These are phyloP conservation scores for Discoglossus pictus DNA, from an alignment of 2,797 vertebrate genomes.

Conservation along the genomic window DNA sequence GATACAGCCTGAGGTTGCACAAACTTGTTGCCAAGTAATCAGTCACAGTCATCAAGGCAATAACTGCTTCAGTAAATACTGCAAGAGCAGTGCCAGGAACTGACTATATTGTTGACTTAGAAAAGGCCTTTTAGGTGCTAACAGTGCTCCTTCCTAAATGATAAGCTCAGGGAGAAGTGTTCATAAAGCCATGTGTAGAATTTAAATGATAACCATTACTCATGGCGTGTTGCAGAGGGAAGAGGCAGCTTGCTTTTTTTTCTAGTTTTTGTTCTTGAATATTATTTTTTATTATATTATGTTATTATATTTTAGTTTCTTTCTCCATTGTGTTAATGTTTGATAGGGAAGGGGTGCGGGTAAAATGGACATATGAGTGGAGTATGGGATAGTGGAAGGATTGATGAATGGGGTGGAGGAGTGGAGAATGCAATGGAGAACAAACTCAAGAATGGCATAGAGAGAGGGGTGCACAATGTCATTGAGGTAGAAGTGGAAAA, in stretches of 20 bases:
- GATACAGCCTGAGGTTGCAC: slow-evolving; percentile 13
- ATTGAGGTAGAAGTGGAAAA: background rate
- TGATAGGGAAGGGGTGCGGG: too few species aligned
- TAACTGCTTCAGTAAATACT: slow-evolving; percentile 24
- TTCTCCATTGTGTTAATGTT: too few species aligned
- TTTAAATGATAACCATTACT: slow-evolving; percentile 39
- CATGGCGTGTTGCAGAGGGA: slow-evolving; percentile 21
- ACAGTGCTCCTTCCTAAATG: slow-evolving; percentile 19
- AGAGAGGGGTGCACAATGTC: too few species aligned
- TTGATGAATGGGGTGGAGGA: too few species aligned
- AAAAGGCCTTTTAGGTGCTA: slow-evolving; percentile 39
- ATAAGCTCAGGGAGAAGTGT: slow-evolving; percentile 28
- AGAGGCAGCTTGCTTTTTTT: background rate
- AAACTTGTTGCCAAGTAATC: slow-evolving; percentile 24
- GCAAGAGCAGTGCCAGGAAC: slow-evolving; percentile 9
- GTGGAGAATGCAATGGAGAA: too few species aligned
- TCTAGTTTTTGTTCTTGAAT: background rate
- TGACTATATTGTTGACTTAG: slow-evolving; percentile 24
- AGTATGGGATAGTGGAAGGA: too few species aligned
- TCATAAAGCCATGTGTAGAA: slow-evolving; percentile 30
- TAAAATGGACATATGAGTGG: too few species aligned
- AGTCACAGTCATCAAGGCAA: slow-evolving; percentile 30
- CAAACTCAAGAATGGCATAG: too few species aligned
- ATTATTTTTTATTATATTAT: too few species aligned
- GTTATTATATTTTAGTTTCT: too few species aligned